phyloP scores from a whole-genome alignment of 2,888 invertebrate genomes.

The Heliconius erato region DNA sequence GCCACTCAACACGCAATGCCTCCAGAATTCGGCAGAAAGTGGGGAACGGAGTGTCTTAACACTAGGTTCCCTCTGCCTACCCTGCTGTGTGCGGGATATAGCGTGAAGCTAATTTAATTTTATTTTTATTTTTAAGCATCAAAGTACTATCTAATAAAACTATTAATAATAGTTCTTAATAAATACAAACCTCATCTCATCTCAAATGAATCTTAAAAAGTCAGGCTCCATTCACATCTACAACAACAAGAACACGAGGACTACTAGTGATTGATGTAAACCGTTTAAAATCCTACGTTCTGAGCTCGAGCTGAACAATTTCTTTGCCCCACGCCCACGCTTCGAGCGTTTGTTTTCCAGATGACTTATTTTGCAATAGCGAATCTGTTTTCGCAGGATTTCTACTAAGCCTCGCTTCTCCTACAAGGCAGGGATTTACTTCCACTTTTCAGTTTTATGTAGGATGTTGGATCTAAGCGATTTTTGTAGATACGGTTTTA shows the following conservation, averaged over 20 bases:
- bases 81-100: no score
- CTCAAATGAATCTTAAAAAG: neutral
- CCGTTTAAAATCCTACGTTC: conserved; percentile 37
- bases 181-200: neutral
- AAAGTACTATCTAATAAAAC: no score
- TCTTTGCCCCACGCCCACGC: conserved; percentile 31
- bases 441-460: conserved; percentile 68
- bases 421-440: conserved; percentile 63
- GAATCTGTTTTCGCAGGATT: conserved; percentile 59
- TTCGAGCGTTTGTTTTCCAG: conserved; percentile 49
- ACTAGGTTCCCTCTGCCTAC: no score
- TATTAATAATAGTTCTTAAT: neutral
- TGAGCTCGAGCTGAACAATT: conserved; percentile 40
- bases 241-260: neutral
- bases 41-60: no score
- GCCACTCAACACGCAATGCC: no score
- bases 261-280: conserved; percentile 35
- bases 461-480: conserved; percentile 57
- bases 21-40: no score
- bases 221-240: neutral
- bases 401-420: conserved; percentile 57
- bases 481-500: conserved; percentile 38
- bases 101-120: no score
- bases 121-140: no score
- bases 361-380: conserved; percentile 54